Conservation (phyloP, 2,888 invertebrate genomes). For the Sphaerophoria taeniata region DNA sequence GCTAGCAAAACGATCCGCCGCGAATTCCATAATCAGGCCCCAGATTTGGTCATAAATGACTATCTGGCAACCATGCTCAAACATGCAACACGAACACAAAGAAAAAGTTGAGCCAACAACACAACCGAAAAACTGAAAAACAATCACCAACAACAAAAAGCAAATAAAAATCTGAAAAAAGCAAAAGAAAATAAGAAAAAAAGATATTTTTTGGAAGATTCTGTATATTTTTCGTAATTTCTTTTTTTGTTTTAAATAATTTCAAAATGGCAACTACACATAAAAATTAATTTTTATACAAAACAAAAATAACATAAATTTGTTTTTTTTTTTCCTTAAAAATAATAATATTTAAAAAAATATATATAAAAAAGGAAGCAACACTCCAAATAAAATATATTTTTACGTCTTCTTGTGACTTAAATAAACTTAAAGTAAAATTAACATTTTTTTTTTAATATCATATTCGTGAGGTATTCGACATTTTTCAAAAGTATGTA, state of each 20-base stretch:
- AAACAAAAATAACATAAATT: constrained; percentile 69
- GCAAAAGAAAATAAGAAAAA: constrained; percentile 46
- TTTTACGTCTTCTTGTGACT: constrained; percentile 71
- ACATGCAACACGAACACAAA: constrained; percentile 36
- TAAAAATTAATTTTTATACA: constrained; percentile 59
- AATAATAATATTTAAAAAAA: constrained; percentile 15
- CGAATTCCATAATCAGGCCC: too few relatives aligned
- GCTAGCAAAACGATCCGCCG: constrained; percentile 63
- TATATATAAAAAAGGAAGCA: constrained; percentile 43
- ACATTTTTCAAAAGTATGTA: constrained; percentile 50
- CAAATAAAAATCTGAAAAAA: constrained; percentile 57
- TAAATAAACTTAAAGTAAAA: constrained; percentile 47
- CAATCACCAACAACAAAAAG: background rate
- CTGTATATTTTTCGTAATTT: constrained; percentile 65
- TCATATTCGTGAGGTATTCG: constrained; percentile 34
- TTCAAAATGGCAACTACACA: constrained; percentile 69
- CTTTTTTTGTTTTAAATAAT: constrained; percentile 46
- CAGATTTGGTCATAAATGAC: constrained; percentile 11
- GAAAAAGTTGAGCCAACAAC: constrained; percentile 19
- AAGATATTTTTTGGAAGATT: constrained; percentile 57
- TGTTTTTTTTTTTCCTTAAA: constrained; percentile 40
- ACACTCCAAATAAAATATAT: constrained; percentile 56
- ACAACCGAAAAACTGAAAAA: constrained; percentile 39
- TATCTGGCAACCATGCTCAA: constrained; percentile 48
- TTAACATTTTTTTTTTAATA: constrained; percentile 60